phyloP scores from a whole-genome alignment of 2,888 invertebrate genomes.

The Dynastes tityus region DNA sequence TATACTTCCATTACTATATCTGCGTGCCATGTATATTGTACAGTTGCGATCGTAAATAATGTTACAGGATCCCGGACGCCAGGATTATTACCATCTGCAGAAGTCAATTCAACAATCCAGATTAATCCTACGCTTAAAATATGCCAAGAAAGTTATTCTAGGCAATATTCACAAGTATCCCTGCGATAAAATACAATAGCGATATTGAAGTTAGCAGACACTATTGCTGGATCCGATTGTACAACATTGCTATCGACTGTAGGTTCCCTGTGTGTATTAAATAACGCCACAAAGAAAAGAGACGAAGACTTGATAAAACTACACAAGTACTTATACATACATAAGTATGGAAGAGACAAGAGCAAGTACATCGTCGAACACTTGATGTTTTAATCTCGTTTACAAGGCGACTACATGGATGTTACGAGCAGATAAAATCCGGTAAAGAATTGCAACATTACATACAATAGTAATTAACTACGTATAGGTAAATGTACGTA shows the following conservation, averaged over 20 bases:
- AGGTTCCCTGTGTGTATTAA: conserved; percentile 5
- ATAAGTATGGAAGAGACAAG: conserved; percentile 34
- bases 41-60: conserved; percentile 21
- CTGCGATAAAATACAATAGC: background rate
- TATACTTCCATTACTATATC: conserved; percentile 31
- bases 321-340: conserved; percentile 24
- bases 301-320: conserved; percentile 25
- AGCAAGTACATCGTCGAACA: conserved; percentile 31
- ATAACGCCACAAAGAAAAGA: conserved; percentile 24
- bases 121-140: too few relatives aligned
- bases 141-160: too few relatives aligned
- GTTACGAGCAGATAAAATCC: conserved; percentile 22
- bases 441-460: conserved; percentile 19
- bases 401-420: conserved; percentile 21
- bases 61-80: conserved; percentile 11
- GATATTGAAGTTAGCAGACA: background rate
- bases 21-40: conserved; percentile 4
- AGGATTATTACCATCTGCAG: background rate
- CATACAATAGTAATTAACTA: conserved; percentile 20
- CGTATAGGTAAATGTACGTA: background rate
- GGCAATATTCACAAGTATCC: too few relatives aligned
- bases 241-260: background rate
- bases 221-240: background rate
- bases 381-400: conserved; percentile 33
- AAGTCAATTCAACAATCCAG: background rate